Base-by-base conservation (phyloP, 2,113 vertebrate species). In the Coptodon bakossiorum region DNA sequence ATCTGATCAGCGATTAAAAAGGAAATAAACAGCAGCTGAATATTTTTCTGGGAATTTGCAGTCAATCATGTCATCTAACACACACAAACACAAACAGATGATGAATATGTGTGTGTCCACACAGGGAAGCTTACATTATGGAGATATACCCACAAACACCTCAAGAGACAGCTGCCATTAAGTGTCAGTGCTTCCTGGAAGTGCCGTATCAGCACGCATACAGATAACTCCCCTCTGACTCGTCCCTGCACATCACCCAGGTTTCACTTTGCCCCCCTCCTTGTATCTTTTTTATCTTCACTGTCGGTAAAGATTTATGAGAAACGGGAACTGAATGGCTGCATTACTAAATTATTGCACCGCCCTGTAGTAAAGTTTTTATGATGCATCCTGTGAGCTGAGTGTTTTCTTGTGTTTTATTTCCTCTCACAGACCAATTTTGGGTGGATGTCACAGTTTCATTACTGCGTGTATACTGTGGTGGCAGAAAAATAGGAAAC, bases 161-260 rank as follows among this genome's bases (percentile, higher is more conserved):
- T 59, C 7, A n/a, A 40, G 43, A 87, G 36, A 87, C 16, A 66
- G 57, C 9, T 53, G 36, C 84, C 59, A 11, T 71, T 57, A 57
- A 45, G 78, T 59, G 82, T 91, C 83, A 89, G 86, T 87, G 88
- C 87, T 94, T 91, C 92, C 91, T 91, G 91, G 78, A 90, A 89
- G 87, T 10, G 78, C 82, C 9, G 2, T n/a, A 85, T 92, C 89
- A 90, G 34, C 80, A 48, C 48, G 56, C 38, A 68, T 2, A 57
- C 59, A 54, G 71, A 76, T 82, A 76, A 83, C 79, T 24, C 63
- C 56, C 29, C 81, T 17, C 83, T n/a, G 1, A 78, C 84, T 56
- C 83, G 9, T 54, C 54, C 43, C 31, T 43, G 71, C 68, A 57
- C 45, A 63, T 78, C 12, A 45, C 3, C 63, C 6, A 71, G 66